phyloP scores from a whole-genome alignment of 2,797 vertebrate species.

The Emys orbicularis region DNA sequence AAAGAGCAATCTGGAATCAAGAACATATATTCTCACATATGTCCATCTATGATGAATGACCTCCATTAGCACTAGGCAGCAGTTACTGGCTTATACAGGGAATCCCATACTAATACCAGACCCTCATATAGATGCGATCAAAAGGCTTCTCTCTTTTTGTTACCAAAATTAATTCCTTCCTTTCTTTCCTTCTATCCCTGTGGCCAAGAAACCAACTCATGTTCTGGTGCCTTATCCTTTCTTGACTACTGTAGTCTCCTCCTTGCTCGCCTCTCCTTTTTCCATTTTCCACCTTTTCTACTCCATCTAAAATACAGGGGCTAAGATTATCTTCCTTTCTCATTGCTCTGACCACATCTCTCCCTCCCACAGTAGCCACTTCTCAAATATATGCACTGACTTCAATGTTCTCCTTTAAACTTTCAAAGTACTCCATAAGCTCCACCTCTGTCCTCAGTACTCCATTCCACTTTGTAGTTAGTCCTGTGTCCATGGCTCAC shows the following conservation, averaged over 20 bases:
- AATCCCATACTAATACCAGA: neutral
- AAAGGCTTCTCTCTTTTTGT: neutral
- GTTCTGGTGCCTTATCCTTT: neutral
- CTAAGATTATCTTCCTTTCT: neutral
- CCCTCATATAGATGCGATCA: neutral
- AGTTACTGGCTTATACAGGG: neutral
- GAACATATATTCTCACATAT: accelerated
- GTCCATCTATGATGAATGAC: neutral
- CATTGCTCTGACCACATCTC: neutral
- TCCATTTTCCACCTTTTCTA: constrained; percentile 17
- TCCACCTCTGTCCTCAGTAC: neutral
- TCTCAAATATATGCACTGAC: accelerated
- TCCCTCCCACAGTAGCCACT: neutral
- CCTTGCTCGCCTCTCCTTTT: neutral
- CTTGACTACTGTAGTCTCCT: neutral
- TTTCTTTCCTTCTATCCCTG: neutral
- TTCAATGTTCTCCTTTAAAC: neutral
- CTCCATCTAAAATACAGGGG: neutral
- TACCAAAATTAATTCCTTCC: neutral
- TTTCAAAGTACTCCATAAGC: neutral
- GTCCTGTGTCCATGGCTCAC: accelerated
- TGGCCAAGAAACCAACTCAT: neutral
- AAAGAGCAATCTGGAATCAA: neutral
- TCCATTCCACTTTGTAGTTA: neutral
- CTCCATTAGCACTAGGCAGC: neutral